Evolutionary conservation across 2,888 invertebrate genomes (phyloP), one percentile per base, ranked within the genome.

Genomic region (Clanis bilineata): DNA sequence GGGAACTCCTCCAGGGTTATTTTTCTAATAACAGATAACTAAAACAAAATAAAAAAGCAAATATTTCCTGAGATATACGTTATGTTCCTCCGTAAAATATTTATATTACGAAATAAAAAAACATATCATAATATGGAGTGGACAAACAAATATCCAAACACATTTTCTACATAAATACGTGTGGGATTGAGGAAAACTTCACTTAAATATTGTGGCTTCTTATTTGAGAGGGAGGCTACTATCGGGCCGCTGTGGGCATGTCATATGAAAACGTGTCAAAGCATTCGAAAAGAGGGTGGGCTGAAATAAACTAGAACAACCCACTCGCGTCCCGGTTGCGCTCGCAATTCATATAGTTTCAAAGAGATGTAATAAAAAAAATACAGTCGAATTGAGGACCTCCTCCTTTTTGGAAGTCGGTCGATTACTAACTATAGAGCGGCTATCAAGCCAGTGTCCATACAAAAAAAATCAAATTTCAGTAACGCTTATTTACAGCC

Each of bases 251-350:
- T 22, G 12, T 23, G 45, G 45, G 25, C 28, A 28, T 28, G 47
- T 51, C 47, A 51, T 45, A 45, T 51, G 47, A 51, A 51, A 51
- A 51, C 28, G 47, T 51, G 47, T 51, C 47, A 51, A 51, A 51
- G 47, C 47, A 15, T 51, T 28, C 47, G 47, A 28, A 32, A 28
- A 47, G 47, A 28, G 47, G 28, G 43, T 44, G 43, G 22, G 28
- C 25, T 51, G 28, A 9, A 51, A 51, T 51, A 51, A 51, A 51
- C 28, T 51, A 28, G 47, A 51, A 51, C 47, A 28, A 51, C 15
- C 47, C 10, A 5, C 18, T 15, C 28, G 9, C 47, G 47, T 28
- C 28, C 28, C 28, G 47, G 15, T 9, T 9, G 47, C 18, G 47
- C 28, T 51, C 18, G 28, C 47, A 51, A 45, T 28, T 28, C 47